phyloP scores from a whole-genome alignment of 2,888 invertebrate species.

The Pollenia labialis region DNA sequence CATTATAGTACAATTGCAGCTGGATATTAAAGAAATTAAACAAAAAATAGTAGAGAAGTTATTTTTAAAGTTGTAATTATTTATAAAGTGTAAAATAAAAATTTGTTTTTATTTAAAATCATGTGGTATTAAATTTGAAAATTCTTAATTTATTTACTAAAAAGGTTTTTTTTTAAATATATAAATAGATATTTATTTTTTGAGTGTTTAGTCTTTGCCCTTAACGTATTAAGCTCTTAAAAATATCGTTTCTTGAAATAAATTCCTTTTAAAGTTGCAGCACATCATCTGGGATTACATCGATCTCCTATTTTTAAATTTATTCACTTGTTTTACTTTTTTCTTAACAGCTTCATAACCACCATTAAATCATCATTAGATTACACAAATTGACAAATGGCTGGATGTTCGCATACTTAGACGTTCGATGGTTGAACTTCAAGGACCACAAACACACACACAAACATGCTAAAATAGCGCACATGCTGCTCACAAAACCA shows the following conservation, averaged over 20 bases:
- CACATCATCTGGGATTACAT: neutral
- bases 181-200: no score
- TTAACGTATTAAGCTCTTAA: no score
- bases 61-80: no score
- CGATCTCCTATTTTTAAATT: neutral
- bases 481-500: neutral
- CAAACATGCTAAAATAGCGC: neutral
- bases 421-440: neutral
- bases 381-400: conserved; percentile 68
- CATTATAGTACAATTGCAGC: neutral
- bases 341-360: conserved; percentile 37
- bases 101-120: no score
- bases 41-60: neutral
- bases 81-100: no score
- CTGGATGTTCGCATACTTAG: neutral
- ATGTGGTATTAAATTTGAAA: no score
- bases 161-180: no score
- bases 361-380: conserved; percentile 71
- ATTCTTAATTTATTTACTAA: no score
- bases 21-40: neutral
- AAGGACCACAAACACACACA: conserved; percentile 1
- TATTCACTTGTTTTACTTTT: neutral
- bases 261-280: no score
- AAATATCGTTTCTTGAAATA: no score
- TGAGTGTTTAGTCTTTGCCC: no score